Evolutionary conservation across 2,113 vertebrate species (phyloP).

Genomic region (Lontra canadensis): DNA sequence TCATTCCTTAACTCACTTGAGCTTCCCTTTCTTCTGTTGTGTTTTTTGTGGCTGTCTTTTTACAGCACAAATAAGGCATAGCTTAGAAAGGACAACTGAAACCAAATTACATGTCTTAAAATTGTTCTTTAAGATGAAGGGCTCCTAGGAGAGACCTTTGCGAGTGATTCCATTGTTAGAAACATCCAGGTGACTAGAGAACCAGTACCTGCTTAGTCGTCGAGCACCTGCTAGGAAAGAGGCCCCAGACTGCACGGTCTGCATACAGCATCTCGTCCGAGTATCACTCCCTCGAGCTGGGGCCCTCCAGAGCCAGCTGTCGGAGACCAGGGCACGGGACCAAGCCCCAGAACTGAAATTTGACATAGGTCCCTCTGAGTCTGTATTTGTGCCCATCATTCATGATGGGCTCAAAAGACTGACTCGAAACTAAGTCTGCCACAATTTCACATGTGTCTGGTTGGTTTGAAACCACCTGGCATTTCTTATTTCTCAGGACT

Average conservation of each 20-base stretch:
- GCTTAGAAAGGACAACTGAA: neutral
- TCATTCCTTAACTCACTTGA: neutral
- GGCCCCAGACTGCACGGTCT: accelerated
- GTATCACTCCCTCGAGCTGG: accelerated
- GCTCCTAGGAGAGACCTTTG: neutral
- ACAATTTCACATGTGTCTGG: accelerated
- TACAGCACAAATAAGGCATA: neutral
- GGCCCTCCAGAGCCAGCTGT: neutral
- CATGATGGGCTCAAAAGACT: accelerated
- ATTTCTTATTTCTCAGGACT: neutral
- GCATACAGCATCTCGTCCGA: accelerated
- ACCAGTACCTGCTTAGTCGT: accelerated
- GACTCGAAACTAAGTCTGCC: accelerated
- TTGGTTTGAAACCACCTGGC: no score
- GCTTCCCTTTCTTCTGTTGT: neutral
- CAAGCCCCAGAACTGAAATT: neutral
- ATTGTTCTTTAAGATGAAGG: neutral
- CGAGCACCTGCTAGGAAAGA: accelerated
- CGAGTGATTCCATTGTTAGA: neutral
- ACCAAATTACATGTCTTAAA: neutral
- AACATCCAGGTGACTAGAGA: neutral
- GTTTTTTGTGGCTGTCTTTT: neutral
- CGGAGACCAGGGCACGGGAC: accelerated
- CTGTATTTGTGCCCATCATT: accelerated
- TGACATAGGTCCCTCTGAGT: neutral